phyloP scores from a whole-genome alignment of 2,797 vertebrate species.

The Esox lucius region DNA sequence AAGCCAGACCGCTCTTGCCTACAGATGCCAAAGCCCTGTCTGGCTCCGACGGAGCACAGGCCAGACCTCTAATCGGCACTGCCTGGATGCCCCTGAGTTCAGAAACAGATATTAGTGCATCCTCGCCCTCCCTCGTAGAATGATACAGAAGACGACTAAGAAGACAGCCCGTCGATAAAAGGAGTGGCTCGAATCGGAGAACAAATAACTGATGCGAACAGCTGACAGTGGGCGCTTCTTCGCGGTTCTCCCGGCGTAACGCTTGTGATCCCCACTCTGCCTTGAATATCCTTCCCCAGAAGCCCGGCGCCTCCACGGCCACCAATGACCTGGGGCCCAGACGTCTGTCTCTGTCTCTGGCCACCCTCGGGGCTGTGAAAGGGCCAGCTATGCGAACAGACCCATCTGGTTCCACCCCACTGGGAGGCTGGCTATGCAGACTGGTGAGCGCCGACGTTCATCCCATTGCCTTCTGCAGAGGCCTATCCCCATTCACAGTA shows the following conservation, averaged over 20 bases:
- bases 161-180: background rate
- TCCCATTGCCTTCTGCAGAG: background rate
- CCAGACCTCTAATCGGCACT: constrained; percentile 20
- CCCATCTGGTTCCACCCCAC: background rate
- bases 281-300: background rate
- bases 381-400: background rate
- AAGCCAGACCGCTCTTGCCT: background rate
- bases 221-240: background rate
- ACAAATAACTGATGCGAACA: background rate
- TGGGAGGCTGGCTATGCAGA: background rate
- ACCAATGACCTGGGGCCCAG: background rate
- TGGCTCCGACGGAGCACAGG: constrained; percentile 6
- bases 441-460: background rate
- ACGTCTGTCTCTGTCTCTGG: background rate
- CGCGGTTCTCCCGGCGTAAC: background rate
- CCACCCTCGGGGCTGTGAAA: background rate
- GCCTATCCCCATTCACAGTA: background rate
- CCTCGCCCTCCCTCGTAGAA: background rate
- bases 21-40: constrained; percentile 1
- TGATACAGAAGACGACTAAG: background rate
- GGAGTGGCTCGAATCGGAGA: background rate
- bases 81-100: constrained; percentile 11
- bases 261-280: background rate
- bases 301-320: background rate
- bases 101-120: background rate